Base-by-base conservation (phyloP, 2,113 vertebrate species). In the Myiozetetes cayanensis region DNA sequence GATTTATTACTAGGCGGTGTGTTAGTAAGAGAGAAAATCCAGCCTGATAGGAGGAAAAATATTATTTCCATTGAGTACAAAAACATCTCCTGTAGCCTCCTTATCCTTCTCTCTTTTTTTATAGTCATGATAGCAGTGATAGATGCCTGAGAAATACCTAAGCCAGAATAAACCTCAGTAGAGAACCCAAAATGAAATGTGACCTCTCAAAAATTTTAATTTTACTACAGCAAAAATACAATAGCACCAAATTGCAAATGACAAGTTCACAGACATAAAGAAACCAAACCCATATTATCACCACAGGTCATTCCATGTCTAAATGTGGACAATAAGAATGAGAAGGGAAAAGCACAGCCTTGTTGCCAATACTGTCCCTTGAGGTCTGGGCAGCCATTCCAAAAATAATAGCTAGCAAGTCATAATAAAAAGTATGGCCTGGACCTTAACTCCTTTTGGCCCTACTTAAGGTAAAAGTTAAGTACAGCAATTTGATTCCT, bases 11-110 rank as follows among this genome's bases (percentile, higher is more conserved):
- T 52, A 88, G 0, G 68, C n/a, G 61, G 37, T 94, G 18, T 65
- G 70, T 63, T 87, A 93, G 46, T 43, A 93, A 92, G 43, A 92
- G 33, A 92, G 85, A 41, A 90, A 83, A 95, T 88, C 72, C 83
- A 87, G 68, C 30, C 68, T 68, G 83, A 90, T 46, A 84, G 22
- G 55, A 83, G 44, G 39, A 90, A 96, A 95, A 91, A 86, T 31
- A 93, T 59, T 90, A 88, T 89, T 90, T 84, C 49, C 14, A n/a
- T 6, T 39, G n/a, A 81, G 31, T 83, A 92, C 12, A 84, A 67
- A 94, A 89, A 89, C 72, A 75, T 72, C 56, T 90, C 66, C 50
- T 72, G n/a, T 68, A 81, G 63, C 24, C 78, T 77, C 50, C 59
- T 87, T 93, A 76, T 73, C 47, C 63, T 77, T 55, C 21, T 39